Conservation (phyloP, 2,888 invertebrate species). For the Scelioninae gen. 2 region DNA sequence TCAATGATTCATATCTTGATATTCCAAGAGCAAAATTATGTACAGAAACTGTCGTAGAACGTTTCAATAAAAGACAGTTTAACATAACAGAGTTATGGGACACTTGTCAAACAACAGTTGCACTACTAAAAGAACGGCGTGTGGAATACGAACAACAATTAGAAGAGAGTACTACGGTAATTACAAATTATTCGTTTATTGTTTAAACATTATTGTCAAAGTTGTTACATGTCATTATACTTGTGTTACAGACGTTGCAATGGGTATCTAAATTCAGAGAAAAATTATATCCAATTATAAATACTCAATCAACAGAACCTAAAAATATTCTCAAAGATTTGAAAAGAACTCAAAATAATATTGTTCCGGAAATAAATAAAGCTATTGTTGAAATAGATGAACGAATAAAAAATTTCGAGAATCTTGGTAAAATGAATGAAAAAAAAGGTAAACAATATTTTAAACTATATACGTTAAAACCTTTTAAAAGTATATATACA, state of each 20-base stretch:
- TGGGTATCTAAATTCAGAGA: conserved; percentile 83
- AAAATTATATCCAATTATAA: conserved; percentile 86
- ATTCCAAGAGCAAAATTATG: conserved; percentile 81
- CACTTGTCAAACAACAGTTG: conserved; percentile 82
- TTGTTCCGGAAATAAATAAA: conserved; percentile 79
- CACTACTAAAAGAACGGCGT: conserved; percentile 75
- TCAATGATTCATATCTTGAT: conserved; percentile 83
- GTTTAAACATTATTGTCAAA: no score
- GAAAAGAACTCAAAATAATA: conserved; percentile 77
- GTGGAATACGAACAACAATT: conserved; percentile 76
- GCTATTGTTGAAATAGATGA: conserved; percentile 82
- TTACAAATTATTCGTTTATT: conserved; percentile 62
- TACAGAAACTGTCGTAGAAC: conserved; percentile 82
- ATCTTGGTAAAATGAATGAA: conserved; percentile 79
- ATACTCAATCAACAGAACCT: conserved; percentile 79
- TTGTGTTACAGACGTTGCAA: conserved; percentile 78
- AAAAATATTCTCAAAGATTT: conserved; percentile 78
- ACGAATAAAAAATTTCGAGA: conserved; percentile 81
- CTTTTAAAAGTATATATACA: no score
- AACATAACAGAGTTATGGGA: conserved; percentile 83
- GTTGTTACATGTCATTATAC: no score
- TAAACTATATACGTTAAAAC: no score
- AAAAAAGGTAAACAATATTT: neutral
- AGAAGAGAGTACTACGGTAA: conserved; percentile 72
- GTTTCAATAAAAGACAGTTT: conserved; percentile 81